Evolutionary conservation across 2,888 invertebrate species (phyloP).

Genomic region (Octonoba sinensis): DNA sequence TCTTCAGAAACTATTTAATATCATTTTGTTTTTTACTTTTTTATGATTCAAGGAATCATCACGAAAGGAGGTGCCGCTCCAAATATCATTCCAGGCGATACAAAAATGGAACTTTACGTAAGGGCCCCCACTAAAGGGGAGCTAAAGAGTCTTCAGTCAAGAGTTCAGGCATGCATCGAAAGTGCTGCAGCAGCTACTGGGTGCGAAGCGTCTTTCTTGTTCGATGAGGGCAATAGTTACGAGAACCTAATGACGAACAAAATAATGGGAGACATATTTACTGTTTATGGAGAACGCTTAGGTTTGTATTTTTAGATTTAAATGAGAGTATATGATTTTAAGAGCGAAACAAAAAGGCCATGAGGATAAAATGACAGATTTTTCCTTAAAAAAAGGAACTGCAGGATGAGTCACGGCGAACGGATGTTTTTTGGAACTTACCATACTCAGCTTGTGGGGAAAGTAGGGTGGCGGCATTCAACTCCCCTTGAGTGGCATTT

Average conservation of each 20-base stretch:
- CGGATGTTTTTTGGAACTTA: no score
- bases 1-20: no score
- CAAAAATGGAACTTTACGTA: slow-evolving; percentile 68
- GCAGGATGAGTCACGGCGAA: no score
- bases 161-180: slow-evolving; percentile 68
- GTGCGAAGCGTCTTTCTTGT: slow-evolving; percentile 48
- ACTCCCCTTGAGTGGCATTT: no score
- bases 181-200: slow-evolving; percentile 68
- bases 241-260: slow-evolving; percentile 68
- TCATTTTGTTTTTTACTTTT: no score
- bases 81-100: slow-evolving; percentile 67
- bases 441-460: no score
- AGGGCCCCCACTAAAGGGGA: slow-evolving; percentile 68
- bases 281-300: slow-evolving; percentile 66
- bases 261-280: slow-evolving; percentile 67
- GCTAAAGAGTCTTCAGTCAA: slow-evolving; percentile 66
- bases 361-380: no score
- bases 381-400: no score
- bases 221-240: slow-evolving; percentile 63
- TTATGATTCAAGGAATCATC: slow-evolving; percentile 56
- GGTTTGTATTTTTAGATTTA: slow-evolving; percentile 54
- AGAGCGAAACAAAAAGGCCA: no score
- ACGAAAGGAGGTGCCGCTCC: slow-evolving; percentile 62
- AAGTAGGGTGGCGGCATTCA: no score
- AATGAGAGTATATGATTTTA: background rate